phyloP scores from a whole-genome alignment of 2,113 vertebrate genomes.

The Gavialis gangeticus region DNA sequence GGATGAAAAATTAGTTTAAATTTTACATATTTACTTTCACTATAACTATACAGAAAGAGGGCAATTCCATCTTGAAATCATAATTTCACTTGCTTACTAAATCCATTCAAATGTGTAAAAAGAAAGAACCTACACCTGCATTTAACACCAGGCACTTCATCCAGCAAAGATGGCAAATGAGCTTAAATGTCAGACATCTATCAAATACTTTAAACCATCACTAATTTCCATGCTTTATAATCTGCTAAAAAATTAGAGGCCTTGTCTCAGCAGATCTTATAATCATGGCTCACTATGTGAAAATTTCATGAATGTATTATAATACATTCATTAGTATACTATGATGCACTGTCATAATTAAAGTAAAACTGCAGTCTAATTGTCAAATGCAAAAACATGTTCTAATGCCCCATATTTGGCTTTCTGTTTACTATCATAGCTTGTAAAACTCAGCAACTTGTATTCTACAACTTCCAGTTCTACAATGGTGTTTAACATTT shows the following conservation, averaged over 20 bases:
- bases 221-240: background rate
- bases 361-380: background rate
- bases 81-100: background rate
- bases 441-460: background rate
- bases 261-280: background rate
- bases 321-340: background rate
- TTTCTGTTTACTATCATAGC: background rate
- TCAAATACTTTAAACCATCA: background rate
- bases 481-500: background rate
- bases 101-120: background rate
- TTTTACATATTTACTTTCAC: background rate
- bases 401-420: background rate
- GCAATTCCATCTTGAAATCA: background rate
- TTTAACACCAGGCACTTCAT: background rate
- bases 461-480: background rate
- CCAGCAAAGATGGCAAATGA: background rate
- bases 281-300: background rate
- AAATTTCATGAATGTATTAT: background rate
- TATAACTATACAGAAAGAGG: background rate
- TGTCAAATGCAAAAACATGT: background rate
- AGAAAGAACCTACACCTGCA: background rate
- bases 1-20: background rate
- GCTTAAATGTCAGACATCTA: background rate
- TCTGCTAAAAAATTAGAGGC: fast-evolving
- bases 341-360: background rate